A percentile compares a stretch with the other conserved stretches of the same genome.
Conservation (phyloP, 2,888 invertebrate species). For the Esperia sulphurella region DNA sequence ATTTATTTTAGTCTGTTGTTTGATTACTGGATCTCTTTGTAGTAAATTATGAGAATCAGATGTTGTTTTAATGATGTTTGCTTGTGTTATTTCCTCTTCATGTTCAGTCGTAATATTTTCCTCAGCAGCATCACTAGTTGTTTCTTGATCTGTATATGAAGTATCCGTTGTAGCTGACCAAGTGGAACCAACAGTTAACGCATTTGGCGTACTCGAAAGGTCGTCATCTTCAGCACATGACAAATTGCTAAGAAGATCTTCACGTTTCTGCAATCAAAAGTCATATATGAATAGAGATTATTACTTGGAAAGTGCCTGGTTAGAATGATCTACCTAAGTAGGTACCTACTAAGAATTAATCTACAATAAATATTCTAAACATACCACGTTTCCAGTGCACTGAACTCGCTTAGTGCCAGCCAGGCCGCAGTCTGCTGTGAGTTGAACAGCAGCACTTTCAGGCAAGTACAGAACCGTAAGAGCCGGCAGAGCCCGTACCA, state of each 20-base stretch:
- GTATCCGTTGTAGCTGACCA: constrained; percentile 40
- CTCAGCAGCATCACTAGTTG: constrained; percentile 42
- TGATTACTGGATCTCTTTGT: constrained; percentile 5
- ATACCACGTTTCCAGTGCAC: constrained; percentile 87
- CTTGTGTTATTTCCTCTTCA: constrained; percentile 40
- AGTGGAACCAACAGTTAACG: constrained; percentile 32
- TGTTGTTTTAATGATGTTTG: constrained; percentile 29
- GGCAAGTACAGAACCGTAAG: constrained; percentile 87
- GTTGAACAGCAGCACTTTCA: constrained; percentile 86
- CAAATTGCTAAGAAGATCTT: constrained; percentile 79
- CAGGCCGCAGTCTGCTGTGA: constrained; percentile 86
- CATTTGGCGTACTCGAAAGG: constrained; percentile 36
- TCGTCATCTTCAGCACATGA: constrained; percentile 78
- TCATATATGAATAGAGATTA: background rate
- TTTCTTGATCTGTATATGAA: constrained; percentile 42
- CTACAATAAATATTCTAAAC: background rate
- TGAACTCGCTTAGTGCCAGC: constrained; percentile 86
- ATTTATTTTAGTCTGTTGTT: constrained; percentile 11
- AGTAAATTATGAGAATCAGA: constrained; percentile 17
- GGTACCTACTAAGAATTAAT: too few species aligned
- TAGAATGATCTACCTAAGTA: too few species aligned
- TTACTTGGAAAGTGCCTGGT: too few species aligned
- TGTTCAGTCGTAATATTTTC: constrained; percentile 46
- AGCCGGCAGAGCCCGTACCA: constrained; percentile 85
- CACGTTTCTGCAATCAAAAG: constrained; percentile 72